These are phyloP conservation scores for Monarcha castaneiventris DNA, from an alignment of 2,113 vertebrate species.

Conservation along the genomic window DNA sequence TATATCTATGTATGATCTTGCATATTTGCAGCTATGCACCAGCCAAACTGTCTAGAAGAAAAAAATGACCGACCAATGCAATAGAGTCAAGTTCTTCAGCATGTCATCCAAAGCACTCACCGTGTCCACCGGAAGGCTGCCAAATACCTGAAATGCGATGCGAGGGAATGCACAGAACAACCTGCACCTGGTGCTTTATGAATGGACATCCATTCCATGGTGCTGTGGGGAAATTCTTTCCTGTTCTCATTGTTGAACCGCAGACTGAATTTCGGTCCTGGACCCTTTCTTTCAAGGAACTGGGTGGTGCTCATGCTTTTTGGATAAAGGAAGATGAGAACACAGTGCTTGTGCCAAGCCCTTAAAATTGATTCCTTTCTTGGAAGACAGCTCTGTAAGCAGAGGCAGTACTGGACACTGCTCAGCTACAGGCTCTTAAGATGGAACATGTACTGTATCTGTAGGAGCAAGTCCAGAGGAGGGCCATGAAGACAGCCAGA, in stretches of 20 bases:
- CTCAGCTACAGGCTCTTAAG: neutral
- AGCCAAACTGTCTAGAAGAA: neutral
- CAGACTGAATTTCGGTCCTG: neutral
- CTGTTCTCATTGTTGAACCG: neutral
- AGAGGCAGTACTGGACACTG: neutral
- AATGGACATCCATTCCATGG: rapidly evolving
- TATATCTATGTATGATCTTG: rapidly evolving
- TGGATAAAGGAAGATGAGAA: neutral
- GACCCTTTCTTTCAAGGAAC: neutral
- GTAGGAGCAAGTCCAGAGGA: neutral
- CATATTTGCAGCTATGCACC: neutral
- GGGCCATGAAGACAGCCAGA: neutral
- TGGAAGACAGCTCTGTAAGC: neutral
- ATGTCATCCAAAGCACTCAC: neutral
- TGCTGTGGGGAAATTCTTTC: neutral
- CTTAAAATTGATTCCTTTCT: neutral
- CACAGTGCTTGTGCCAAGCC: neutral
- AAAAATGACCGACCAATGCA: neutral
- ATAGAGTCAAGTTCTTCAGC: neutral
- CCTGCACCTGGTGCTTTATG: neutral
- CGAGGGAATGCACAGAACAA: neutral
- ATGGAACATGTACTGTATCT: neutral
- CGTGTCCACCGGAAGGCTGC: neutral
- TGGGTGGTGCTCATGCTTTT: neutral
- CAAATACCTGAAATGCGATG: neutral